Conservation (phyloP, 2,113 vertebrate genomes). For the Eleginops maclovinus region DNA sequence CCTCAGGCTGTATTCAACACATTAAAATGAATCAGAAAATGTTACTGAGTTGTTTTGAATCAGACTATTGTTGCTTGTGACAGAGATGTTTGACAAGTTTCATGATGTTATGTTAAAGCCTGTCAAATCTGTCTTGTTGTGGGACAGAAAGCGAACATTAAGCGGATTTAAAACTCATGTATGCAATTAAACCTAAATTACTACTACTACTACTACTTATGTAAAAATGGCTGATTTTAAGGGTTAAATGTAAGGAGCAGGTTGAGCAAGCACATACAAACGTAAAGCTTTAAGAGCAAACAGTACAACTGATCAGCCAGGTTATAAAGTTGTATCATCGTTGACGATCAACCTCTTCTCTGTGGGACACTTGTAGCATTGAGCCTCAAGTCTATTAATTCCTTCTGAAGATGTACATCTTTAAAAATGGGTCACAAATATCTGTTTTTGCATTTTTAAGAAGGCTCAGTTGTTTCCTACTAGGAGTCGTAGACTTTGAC, state of each 20-base stretch:
- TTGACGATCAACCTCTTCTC: too few relatives aligned
- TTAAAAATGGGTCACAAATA: neutral
- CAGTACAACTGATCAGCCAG: neutral
- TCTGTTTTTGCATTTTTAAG: neutral
- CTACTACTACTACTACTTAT: too few relatives aligned
- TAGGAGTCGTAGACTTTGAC: too few relatives aligned
- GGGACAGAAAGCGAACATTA: too few relatives aligned
- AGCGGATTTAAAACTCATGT: neutral
- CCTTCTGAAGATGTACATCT: neutral
- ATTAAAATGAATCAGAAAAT: conserved; percentile 9
- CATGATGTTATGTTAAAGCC: too few relatives aligned
- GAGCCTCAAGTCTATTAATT: neutral
- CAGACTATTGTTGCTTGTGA: neutral
- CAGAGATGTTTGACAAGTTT: neutral
- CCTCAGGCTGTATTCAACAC: neutral
- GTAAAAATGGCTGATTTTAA: too few relatives aligned
- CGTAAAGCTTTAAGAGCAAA: too few relatives aligned
- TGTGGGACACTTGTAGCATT: neutral
- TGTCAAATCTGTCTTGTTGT: neutral
- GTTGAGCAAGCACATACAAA: neutral
- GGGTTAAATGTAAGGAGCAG: neutral
- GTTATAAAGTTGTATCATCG: too few relatives aligned
- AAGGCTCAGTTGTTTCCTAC: neutral
- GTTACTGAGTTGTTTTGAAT: neutral
- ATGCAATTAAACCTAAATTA: neutral